Evolutionary conservation across 2,888 invertebrate species (phyloP).

Genomic region (Thereva nobilitata): DNA sequence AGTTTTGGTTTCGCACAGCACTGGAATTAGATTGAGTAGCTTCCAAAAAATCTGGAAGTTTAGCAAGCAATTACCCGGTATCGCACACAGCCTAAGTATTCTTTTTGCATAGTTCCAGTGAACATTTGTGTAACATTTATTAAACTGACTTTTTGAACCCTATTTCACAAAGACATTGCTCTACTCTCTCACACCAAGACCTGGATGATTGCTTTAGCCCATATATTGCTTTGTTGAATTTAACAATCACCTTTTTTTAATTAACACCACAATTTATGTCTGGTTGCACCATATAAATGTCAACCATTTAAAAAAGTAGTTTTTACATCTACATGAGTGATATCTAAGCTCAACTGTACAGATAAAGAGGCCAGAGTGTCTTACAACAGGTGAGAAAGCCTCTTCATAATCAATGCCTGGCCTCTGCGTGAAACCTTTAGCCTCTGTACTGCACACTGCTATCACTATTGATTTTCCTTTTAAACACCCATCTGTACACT

Average conservation of each 20-base stretch:
- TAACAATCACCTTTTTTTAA: conserved; percentile 36
- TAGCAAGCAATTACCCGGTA: too few species aligned
- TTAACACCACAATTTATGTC: conserved; percentile 36
- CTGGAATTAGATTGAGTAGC: too few species aligned
- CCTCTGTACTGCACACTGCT: conserved; percentile 39
- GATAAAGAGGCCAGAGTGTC: conserved; percentile 44
- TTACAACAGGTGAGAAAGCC: conserved; percentile 39
- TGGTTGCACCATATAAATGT: conserved; percentile 36
- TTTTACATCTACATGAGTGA: conserved; percentile 36
- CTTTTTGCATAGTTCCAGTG: too few species aligned
- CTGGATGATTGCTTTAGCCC: conserved; percentile 40
- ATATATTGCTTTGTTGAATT: conserved; percentile 39
- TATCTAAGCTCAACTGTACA: conserved; percentile 42
- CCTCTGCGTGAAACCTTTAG: too few species aligned
- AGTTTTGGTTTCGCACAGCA: too few species aligned
- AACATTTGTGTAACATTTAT: too few species aligned
- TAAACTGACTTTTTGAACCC: too few species aligned
- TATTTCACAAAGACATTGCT: too few species aligned
- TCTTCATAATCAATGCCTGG: conserved; percentile 37
- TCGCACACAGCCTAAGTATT: too few species aligned
- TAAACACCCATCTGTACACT: conserved; percentile 41
- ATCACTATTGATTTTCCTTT: conserved; percentile 39
- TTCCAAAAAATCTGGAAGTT: too few species aligned
- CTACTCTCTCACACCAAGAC: too few species aligned
- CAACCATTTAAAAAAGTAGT: conserved; percentile 31